phyloP scores from a whole-genome alignment of 2,888 invertebrate genomes.

The Patella depressa region DNA sequence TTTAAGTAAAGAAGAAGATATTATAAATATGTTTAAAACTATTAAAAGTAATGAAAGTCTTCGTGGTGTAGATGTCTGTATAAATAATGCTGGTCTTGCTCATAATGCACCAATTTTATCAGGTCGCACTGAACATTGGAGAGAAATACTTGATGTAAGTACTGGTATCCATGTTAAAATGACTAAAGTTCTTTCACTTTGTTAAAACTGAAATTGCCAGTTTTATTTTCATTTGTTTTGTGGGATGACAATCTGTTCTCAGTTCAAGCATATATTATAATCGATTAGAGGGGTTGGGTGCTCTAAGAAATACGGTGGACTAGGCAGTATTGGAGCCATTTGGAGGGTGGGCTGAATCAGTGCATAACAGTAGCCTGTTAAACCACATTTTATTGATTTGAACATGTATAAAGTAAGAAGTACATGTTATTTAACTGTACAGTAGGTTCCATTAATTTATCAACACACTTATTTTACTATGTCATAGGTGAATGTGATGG shows the following conservation, averaged over 20 bases:
- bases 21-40: conserved; percentile 74
- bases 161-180: no score
- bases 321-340: no score
- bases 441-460: no score
- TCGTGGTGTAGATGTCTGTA: conserved; percentile 75
- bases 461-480: not conserved
- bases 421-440: not conserved
- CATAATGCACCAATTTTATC: conserved; percentile 65
- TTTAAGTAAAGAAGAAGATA: conserved; percentile 74
- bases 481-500: conserved; percentile 75
- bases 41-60: conserved; percentile 69
- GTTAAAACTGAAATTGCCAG: no score
- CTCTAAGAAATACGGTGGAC: no score
- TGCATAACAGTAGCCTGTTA: not conserved
- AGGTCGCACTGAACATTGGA: conserved; percentile 54
- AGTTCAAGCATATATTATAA: no score
- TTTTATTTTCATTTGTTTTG: no score
- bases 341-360: no score
- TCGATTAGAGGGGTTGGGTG: no score
- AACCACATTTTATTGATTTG: not conserved
- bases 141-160: conserved; percentile 57
- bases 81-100: conserved; percentile 76
- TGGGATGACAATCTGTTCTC: no score
- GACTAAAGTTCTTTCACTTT: no score
- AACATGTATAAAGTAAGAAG: not conserved